Evolutionary conservation across 1,140 invertebrate genomes (phyloP).

Genomic region (Hirudo medicinalis): DNA sequence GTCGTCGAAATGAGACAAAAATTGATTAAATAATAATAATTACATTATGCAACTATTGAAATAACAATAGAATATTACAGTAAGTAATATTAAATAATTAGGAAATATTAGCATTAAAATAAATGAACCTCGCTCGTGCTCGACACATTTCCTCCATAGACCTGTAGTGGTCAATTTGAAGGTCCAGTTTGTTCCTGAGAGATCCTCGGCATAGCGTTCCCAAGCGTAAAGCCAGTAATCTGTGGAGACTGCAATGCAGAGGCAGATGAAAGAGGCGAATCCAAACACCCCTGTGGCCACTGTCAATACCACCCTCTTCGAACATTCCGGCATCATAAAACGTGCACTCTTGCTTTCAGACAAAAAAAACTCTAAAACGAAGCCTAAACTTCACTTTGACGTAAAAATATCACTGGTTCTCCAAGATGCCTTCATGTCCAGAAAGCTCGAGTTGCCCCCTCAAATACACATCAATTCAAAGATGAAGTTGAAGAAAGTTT

Average conservation of each 20-base stretch:
- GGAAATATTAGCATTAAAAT: conserved; percentile 18
- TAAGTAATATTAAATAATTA: neutral
- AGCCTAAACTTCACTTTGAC: conserved; percentile 1
- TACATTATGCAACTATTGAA: too few species aligned
- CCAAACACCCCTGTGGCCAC: conserved; percentile 39
- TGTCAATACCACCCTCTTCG: conserved; percentile 34
- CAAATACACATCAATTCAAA: too few species aligned
- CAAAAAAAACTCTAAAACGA: neutral
- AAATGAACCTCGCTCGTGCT: conserved; percentile 21
- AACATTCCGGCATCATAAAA: conserved; percentile 26
- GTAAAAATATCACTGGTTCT: neutral
- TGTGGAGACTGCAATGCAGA: conserved; percentile 37
- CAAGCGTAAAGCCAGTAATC: conserved; percentile 39
- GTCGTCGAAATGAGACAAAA: too few species aligned
- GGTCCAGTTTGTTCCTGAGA: conserved; percentile 17
- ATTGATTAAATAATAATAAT: too few species aligned
- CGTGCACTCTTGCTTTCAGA: neutral
- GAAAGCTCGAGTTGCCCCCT: too few species aligned
- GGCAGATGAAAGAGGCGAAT: conserved; percentile 37
- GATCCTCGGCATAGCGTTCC: conserved; percentile 28
- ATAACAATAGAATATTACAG: neutral
- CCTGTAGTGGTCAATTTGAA: conserved; percentile 34
- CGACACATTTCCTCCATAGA: conserved; percentile 36
- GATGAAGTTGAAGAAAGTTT: too few species aligned
- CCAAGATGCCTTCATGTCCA: too few species aligned